phyloP scores from a whole-genome alignment of 1,140 invertebrate genomes.

The Cherax quadricarinatus region DNA sequence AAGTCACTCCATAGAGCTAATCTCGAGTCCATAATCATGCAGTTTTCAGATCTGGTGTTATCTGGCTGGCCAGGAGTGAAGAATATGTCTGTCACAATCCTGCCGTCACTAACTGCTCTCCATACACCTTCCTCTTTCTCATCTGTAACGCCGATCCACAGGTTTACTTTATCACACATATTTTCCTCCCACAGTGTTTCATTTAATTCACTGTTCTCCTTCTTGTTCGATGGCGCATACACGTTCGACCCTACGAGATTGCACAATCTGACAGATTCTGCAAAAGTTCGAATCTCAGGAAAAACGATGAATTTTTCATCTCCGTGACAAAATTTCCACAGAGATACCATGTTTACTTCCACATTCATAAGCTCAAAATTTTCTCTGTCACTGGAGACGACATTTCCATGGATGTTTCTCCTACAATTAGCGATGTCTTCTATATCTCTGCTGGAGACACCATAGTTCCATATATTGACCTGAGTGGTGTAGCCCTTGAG shows the following conservation, averaged over 20 bases:
- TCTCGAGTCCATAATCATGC: slow-evolving; percentile 10
- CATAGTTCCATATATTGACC: no score
- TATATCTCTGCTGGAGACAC: no score
- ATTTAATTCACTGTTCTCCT: neutral
- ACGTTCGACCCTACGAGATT: slow-evolving; percentile 3
- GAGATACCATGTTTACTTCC: neutral
- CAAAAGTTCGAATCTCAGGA: slow-evolving; percentile 19
- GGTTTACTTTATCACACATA: neutral
- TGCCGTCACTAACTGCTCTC: slow-evolving; percentile 1
- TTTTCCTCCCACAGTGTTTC: slow-evolving; percentile 18
- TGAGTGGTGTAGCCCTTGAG: no score
- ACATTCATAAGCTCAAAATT: slow-evolving; percentile 39
- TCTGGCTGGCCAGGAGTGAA: slow-evolving; percentile 46
- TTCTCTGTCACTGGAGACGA: slow-evolving; percentile 37
- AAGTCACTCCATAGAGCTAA: neutral
- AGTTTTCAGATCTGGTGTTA: slow-evolving; percentile 26
- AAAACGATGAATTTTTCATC: slow-evolving; percentile 32
- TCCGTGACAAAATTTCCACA: slow-evolving; percentile 2
- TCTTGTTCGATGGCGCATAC: slow-evolving; percentile 8
- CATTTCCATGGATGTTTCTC: slow-evolving; percentile 28
- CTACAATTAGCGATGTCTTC: no score
- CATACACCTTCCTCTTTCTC: slow-evolving; percentile 42
- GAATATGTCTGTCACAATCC: slow-evolving; percentile 6
- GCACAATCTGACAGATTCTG: slow-evolving; percentile 14
- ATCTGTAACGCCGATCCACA: slow-evolving; percentile 48